Evolutionary conservation across 2,888 invertebrate genomes (phyloP).

Genomic region (Galeruca laticollis): DNA sequence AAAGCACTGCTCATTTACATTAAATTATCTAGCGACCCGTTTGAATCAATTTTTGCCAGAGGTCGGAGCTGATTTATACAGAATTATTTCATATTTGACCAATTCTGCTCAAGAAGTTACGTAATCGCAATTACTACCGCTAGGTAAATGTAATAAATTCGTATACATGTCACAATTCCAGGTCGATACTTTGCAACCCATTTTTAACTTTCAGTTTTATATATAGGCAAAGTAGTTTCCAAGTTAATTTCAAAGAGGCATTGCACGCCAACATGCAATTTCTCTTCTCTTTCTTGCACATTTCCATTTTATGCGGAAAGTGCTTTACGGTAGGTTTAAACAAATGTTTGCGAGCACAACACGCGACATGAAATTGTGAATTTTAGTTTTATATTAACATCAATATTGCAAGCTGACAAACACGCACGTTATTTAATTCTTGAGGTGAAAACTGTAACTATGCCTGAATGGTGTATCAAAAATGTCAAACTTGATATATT

Average conservation of each 20-base stretch:
- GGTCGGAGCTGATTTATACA: too few species aligned
- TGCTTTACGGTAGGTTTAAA: slow-evolving; percentile 16
- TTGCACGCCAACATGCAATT: slow-evolving; percentile 28
- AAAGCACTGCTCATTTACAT: too few species aligned
- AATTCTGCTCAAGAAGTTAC: too few species aligned
- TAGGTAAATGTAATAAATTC: not conserved
- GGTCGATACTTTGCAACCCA: slow-evolving; percentile 16
- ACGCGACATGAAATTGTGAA: slow-evolving; percentile 9
- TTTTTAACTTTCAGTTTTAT: slow-evolving; percentile 16
- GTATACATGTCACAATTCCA: not conserved
- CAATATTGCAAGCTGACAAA: not conserved
- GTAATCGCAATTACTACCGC: not conserved
- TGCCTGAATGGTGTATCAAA: not conserved
- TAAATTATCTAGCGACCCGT: too few species aligned
- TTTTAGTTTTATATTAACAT: slow-evolving; percentile 1
- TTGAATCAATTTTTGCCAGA: too few species aligned
- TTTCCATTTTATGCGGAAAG: slow-evolving; percentile 26
- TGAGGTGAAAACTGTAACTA: not conserved
- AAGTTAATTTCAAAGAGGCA: slow-evolving; percentile 15
- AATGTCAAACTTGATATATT: not conserved
- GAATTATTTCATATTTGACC: too few species aligned
- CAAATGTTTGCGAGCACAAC: slow-evolving; percentile 10
- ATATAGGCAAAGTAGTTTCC: slow-evolving; percentile 1
- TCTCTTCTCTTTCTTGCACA: slow-evolving; percentile 25
- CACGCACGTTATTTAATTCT: not conserved